Evolutionary conservation across 92 coral and sea anemone genomes (phyloP), one percentile per base, ranked within the genome.

Genomic region (Ricordea florida): DNA sequence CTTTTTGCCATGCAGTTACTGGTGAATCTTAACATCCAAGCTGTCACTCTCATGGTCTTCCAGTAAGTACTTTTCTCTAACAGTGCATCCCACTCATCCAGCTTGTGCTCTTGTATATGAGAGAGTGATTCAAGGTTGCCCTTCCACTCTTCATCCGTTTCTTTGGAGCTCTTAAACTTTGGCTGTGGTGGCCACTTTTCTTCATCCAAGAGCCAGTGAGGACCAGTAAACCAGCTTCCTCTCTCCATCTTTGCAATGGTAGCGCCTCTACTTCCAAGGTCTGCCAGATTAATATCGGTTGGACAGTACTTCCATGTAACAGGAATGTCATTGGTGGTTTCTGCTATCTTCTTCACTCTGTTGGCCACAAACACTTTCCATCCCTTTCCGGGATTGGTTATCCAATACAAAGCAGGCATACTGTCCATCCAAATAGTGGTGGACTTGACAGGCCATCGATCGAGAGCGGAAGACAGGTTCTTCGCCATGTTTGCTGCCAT

Each of bases 241-340:
- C 52, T 50, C 42, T 89, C 81, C 88, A 84, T 67, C 74, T 76
- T 89, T 16, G 41, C 58, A 2, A 75, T n/a, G 21, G 73, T 21
- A 5, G 86, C 91, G 2, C 91, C 86, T 33, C 85, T 32, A 24
- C 91, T 65, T 32, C 85, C 90, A 0, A 85, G 66, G 45, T 89
- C 90, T 26, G 88, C 88, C 27, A 90, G 69, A 57, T 85, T 90
- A 61, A 26, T 65, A 14, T 76, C 74, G 27, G 84, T 72, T 11
- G 87, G 85, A 40, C 90, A 84, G 65, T 89, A 51, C 73, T 67
- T 84, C 90, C 94, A 85, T 34, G 48, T 58, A 21, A 74, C 52
- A 4, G 40, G 33, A 2, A 64, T 69, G 20, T 68, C 50, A 33
- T 21, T 31, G 2, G 85, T 79, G 47, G 72, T 76, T 61, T 72